Conservation (phyloP, 2,113 vertebrate species). For the Myocastor coypus region DNA sequence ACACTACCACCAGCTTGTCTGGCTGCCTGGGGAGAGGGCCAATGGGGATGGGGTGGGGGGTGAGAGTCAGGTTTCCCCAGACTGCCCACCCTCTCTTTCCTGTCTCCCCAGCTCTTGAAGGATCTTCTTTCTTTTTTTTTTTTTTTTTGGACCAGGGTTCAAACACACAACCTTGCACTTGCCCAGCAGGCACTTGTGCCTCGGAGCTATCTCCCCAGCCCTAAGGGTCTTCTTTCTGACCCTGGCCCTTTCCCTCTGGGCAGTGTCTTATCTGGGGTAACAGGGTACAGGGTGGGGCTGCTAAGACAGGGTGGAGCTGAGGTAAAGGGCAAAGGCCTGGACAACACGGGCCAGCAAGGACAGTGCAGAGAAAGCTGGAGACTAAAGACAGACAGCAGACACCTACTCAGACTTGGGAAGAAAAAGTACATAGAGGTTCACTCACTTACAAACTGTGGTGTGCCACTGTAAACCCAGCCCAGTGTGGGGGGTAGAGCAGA, state of each 20-base stretch:
- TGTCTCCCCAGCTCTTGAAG: background rate
- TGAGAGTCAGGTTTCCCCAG: background rate
- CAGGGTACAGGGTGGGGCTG: conserved; percentile 63
- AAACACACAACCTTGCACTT: too few species aligned
- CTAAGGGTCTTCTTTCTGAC: background rate
- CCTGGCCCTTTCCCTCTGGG: background rate
- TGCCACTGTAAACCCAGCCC: background rate
- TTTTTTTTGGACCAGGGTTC: too few species aligned
- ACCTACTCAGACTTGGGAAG: background rate
- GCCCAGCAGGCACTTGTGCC: too few species aligned
- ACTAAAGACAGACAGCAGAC: background rate
- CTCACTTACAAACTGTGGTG: background rate
- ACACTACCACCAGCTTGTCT: conserved; percentile 94
- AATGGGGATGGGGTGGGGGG: background rate
- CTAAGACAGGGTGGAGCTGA: conserved; percentile 42
- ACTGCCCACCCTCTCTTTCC: background rate
- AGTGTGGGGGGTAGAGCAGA: background rate
- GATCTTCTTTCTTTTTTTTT: background rate
- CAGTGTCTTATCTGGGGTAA: conserved; percentile 68
- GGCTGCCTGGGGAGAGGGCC: conserved; percentile 89
- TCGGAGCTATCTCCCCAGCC: too few species aligned
- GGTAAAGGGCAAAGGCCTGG: conserved; percentile 73
- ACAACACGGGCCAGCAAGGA: background rate
- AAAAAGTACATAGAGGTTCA: background rate
- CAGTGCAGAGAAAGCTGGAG: background rate